phyloP scores from a whole-genome alignment of 2,113 vertebrate species.

The Numenius arquata region DNA sequence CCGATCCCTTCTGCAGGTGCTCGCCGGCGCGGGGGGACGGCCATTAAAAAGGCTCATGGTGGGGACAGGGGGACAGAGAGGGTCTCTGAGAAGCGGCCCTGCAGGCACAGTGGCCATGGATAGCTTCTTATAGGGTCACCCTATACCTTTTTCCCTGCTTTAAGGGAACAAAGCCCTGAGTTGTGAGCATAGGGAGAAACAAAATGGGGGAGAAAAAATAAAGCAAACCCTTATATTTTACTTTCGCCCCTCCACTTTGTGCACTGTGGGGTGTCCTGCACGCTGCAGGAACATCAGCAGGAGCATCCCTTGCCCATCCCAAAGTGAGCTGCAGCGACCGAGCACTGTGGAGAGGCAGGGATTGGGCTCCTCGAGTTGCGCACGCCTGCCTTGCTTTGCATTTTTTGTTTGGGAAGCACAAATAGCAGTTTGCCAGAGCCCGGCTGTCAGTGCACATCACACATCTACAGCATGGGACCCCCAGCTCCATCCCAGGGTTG shows the following conservation, averaged over 20 bases:
- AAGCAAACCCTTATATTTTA: background rate
- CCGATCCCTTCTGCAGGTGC: slow-evolving; percentile 55
- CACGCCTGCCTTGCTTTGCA: background rate
- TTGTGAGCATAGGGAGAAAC: background rate
- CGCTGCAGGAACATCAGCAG: background rate
- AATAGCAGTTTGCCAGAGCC: background rate
- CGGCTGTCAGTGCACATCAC: background rate
- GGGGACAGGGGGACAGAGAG: background rate
- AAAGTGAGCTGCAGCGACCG: background rate
- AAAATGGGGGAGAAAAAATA: background rate
- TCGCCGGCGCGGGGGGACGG: background rate
- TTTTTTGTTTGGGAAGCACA: background rate
- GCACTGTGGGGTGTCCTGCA: background rate
- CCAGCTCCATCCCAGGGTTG: background rate
- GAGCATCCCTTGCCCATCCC: background rate
- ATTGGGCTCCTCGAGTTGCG: rapidly evolving
- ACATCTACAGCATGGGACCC: background rate
- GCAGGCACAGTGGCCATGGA: background rate
- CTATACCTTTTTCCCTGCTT: background rate
- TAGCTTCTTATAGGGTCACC: background rate
- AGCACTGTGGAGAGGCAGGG: background rate
- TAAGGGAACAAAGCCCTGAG: background rate
- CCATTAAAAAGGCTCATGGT: background rate
- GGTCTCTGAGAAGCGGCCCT: background rate
- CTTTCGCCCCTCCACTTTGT: background rate